Evolutionary conservation across 2,888 invertebrate species (phyloP), one percentile per base, ranked within the genome.

Genomic region (Galeopsomyia nigrocyanea): DNA sequence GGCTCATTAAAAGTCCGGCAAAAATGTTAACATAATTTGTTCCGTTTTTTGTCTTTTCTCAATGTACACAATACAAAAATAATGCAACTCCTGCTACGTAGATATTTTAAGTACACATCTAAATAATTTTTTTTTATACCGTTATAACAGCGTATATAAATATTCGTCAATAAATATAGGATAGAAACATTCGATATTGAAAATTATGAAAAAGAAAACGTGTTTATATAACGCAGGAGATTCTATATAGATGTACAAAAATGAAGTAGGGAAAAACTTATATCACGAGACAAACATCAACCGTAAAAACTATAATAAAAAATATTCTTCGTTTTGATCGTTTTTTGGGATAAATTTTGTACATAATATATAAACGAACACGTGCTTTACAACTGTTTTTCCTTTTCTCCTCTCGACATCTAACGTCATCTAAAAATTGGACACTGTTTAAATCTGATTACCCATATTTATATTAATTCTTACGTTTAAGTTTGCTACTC

Each of bases 351-450:
- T 65, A 51, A 66, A 75, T 75, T 71, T 71, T 62, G 55, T 31
- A 22, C 31, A n/a, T n/a, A 66, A 71, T 65, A 61, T 75, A 58
- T 68, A 71, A 65, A 73, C 51, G 66, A 71, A 75, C 72, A 75
- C 75, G 73, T 73, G 75, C 73, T 73, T 73, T 72, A 67, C 70
- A 53, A 58, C 71, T 66, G n/a, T n/a, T n/a, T n/a, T n/a, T n/a
- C n/a, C n/a, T 71, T 73, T 65, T 71, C 13, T 49, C 16, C 64
- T 66, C 55, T 57, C 61, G 68, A 71, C 63, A 75, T 63, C 68
- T 53, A 71, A 71, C 57, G 71, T 57, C 19, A n/a, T 71, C 67
- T 75, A 70, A 68, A 68, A 74, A 65, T 66, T 46, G 63, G 60
- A 76, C 68, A 68, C 73, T n/a, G 70, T 64, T 74, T 63, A 69